Base-by-base conservation (phyloP, 2,113 vertebrate species). In the Pogonocichla stellata region DNA sequence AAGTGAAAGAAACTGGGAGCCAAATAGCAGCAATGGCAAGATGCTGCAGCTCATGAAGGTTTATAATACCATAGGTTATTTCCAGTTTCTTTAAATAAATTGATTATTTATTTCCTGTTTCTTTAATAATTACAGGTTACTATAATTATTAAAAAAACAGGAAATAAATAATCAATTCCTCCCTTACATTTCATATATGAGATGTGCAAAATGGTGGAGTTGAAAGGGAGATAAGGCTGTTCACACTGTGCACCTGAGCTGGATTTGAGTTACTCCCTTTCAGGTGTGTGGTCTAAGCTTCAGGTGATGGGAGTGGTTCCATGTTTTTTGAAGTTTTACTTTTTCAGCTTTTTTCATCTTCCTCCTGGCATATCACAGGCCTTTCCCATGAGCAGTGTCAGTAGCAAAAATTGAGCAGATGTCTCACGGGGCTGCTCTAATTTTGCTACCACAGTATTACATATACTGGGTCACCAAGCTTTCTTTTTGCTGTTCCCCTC, bases 251-350 rank as follows among this genome's bases (percentile, higher is more conserved):
- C 4, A 6, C 67, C 69, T 0, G 0, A 77, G 73, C 62, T 90
- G 83, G 28, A 53, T 60, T 47, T 51, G 57, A 33, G 73, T 92
- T 82, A 50, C 53, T 95, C 80, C 78, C 77, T 95, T 84, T 92
- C 74, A 95, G 90, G 93, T 96, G 96, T 95, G 96, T 95, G 94
- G 95, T 96, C 94, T 95, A 36, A 61, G 86, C 95, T 95, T 65
- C 82, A 58, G 96, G 91, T 94, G 69, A 77, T 93, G 80, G 95
- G 93, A 91, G 71, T 45, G 84, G 93, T 79, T 91, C 87, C 54
- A 26, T 12, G 61, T 3, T 48, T 96, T 92, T 93, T 93, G n/a
- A 95, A 95, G 93, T 86, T 86, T 43, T 45, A 31, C 19, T 91
- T 90, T 79, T 80, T 64, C 43, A 71, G 71, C 65, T 80, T 86